These are phyloP conservation scores for Rallus limicola DNA, from an alignment of 2,113 vertebrate genomes.

Conservation along the genomic window DNA sequence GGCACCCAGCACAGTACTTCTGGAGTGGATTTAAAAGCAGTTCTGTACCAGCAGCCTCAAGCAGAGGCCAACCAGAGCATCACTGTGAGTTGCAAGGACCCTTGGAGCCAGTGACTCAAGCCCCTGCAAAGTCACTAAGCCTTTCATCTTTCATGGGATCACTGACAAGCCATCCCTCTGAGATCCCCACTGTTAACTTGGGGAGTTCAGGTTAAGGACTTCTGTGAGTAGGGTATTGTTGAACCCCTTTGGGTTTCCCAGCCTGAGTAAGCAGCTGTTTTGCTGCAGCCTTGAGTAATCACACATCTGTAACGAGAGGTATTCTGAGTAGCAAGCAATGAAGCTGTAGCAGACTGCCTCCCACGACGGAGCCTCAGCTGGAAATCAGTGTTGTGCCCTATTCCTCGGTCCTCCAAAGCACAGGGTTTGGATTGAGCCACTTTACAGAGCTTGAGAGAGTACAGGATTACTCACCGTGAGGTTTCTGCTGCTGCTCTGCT, in stretches of 20 bases:
- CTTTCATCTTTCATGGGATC: not conserved
- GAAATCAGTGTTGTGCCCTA: not conserved
- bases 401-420: not conserved
- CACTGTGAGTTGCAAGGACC: not conserved
- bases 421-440: not conserved
- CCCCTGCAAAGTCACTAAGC: not conserved
- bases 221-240: not conserved
- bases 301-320: fast-evolving
- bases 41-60: slow-evolving; percentile 12
- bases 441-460: not conserved
- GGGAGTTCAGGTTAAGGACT: not conserved
- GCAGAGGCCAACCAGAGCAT: not conserved
- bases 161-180: not conserved
- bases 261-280: not conserved
- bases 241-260: not conserved
- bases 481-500: not conserved
- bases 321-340: not conserved
- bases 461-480: not conserved
- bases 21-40: not conserved
- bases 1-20: not conserved
- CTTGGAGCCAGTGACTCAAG: not conserved
- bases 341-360: not conserved
- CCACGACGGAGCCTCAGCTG: not conserved
- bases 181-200: not conserved
- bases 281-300: not conserved